phyloP scores from a whole-genome alignment of 2,113 vertebrate genomes.

The Phalacrocorax carbo region DNA sequence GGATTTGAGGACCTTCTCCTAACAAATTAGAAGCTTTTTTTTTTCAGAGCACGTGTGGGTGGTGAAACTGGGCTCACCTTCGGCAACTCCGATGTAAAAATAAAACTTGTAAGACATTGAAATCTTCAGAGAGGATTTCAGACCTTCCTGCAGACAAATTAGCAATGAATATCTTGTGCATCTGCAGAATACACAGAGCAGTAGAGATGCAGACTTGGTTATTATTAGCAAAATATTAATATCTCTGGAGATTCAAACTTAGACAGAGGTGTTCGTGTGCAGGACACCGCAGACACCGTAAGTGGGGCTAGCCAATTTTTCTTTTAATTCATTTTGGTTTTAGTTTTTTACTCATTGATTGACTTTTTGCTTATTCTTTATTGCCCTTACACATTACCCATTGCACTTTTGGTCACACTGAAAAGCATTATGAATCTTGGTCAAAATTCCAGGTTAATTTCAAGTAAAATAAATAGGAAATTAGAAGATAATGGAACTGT shows the following conservation, averaged over 20 bases:
- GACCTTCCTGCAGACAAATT: constrained; percentile 40
- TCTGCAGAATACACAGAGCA: not conserved
- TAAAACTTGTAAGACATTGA: constrained; percentile 63
- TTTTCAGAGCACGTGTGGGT: constrained; percentile 10
- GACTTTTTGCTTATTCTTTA: not conserved
- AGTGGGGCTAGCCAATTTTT: not conserved
- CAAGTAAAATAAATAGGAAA: not conserved
- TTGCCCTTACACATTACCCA: no score
- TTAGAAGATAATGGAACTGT: not conserved
- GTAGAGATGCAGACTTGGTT: not conserved
- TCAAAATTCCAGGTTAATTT: not conserved
- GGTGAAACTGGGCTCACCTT: constrained; percentile 69
- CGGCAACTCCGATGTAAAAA: constrained; percentile 51
- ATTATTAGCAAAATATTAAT: constrained; percentile 31
- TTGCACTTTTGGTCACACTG: not conserved
- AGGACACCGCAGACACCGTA: not conserved
- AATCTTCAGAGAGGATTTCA: constrained; percentile 53
- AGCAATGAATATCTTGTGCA: not conserved
- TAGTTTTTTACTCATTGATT: not conserved
- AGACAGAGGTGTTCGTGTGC: not conserved
- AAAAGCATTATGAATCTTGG: not conserved
- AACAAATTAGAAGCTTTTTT: constrained; percentile 36
- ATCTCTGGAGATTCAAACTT: not conserved
- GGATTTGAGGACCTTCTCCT: constrained; percentile 61
- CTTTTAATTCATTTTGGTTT: not conserved